phyloP scores from a whole-genome alignment of 2,113 vertebrate species.

The Euleptes europaea region DNA sequence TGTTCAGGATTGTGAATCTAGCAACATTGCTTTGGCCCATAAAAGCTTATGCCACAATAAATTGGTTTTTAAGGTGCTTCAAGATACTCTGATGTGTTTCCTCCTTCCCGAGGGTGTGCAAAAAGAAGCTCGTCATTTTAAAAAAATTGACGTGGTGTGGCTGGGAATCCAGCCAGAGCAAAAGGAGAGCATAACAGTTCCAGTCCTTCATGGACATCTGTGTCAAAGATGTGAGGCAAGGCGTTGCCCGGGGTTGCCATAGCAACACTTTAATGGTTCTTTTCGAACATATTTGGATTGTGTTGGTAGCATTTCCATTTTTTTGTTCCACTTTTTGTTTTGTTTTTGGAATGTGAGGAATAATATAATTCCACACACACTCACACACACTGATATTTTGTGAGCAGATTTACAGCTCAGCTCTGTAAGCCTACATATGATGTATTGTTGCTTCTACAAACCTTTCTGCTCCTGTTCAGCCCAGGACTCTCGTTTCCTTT shows the following conservation, averaged over 20 bases:
- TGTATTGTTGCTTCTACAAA: background rate
- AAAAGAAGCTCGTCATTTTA: background rate
- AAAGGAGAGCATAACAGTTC: background rate
- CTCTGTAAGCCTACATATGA: background rate
- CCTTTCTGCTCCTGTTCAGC: background rate
- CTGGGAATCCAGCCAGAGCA: background rate
- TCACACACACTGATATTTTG: background rate
- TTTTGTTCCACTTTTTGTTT: background rate
- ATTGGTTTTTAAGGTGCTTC: background rate
- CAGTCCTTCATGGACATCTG: background rate
- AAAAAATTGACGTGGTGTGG: background rate
- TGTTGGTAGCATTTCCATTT: background rate
- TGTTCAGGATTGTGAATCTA: too few species aligned
- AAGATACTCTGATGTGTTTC: background rate
- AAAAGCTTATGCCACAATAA: background rate
- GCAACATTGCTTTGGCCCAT: too few species aligned
- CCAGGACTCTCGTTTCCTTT: background rate
- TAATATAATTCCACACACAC: background rate
- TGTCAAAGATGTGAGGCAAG: background rate
- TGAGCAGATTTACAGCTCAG: background rate
- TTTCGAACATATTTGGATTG: background rate
- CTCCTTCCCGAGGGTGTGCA: too few species aligned
- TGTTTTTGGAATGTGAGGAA: background rate
- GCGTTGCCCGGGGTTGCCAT: constrained; percentile 5
- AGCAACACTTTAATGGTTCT: constrained; percentile 21